phyloP scores from a whole-genome alignment of 2,113 vertebrate genomes.

The Noctilio leporinus region DNA sequence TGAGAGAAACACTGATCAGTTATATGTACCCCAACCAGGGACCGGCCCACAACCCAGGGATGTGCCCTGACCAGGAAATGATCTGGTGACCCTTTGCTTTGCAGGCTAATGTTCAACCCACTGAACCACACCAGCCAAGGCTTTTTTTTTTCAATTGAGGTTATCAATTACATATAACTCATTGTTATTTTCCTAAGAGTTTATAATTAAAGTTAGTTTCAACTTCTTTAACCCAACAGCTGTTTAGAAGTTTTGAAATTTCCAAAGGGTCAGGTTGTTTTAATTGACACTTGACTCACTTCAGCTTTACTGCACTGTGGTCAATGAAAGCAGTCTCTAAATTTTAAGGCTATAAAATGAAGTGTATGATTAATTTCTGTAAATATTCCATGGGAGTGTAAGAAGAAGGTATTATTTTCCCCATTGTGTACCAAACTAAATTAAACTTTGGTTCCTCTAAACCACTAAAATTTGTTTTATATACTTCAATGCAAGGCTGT shows the following conservation, averaged over 20 bases:
- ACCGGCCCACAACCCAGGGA: too few species aligned
- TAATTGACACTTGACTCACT: not conserved
- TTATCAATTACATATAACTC: not conserved
- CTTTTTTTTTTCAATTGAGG: not conserved
- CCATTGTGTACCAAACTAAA: not conserved
- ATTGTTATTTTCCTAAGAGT: not conserved
- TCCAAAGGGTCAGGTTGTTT: not conserved
- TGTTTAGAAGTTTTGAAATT: not conserved
- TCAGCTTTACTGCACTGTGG: not conserved
- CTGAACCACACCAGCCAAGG: too few species aligned
- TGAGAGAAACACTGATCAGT: too few species aligned
- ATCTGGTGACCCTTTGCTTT: too few species aligned
- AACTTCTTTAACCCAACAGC: not conserved
- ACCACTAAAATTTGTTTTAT: not conserved
- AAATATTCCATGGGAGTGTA: not conserved
- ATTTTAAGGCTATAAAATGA: not conserved
- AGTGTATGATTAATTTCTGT: not conserved
- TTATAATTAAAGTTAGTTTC: not conserved
- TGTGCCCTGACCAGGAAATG: too few species aligned
- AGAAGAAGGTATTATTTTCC: not conserved
- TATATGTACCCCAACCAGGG: too few species aligned
- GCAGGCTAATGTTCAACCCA: too few species aligned
- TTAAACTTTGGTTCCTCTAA: not conserved
- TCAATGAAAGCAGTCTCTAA: not conserved
- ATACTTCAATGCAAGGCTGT: not conserved